These are phyloP conservation scores for Pristionchus entomophagus DNA, from an alignment of 2,888 invertebrate genomes.

Conservation along the genomic window DNA sequence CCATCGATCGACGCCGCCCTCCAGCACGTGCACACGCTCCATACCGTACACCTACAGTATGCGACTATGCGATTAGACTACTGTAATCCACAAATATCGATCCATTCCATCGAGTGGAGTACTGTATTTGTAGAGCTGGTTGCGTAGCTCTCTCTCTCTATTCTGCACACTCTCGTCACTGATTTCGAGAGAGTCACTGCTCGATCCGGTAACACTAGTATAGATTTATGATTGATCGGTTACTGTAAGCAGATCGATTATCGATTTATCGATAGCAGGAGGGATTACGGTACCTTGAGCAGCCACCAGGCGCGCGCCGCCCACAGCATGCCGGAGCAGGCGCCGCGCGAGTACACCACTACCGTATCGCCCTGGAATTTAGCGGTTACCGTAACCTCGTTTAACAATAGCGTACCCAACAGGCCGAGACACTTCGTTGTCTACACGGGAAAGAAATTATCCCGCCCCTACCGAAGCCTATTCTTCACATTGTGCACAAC, in stretches of 20 bases:
- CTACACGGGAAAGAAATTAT: no score
- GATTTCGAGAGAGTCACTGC: background rate
- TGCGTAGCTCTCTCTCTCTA: no score
- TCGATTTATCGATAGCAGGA: background rate
- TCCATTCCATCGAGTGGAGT: background rate
- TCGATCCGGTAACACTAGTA: background rate
- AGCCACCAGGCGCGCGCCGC: constrained; percentile 70
- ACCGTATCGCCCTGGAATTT: constrained; percentile 54
- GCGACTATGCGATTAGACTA: no score
- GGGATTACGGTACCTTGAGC: no score
- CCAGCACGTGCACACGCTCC: constrained; percentile 60
- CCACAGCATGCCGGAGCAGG: constrained; percentile 69
- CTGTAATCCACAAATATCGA: background rate
- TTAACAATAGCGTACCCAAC: background rate
- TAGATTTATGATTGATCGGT: no score
- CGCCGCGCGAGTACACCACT: constrained; percentile 67
- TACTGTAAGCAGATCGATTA: background rate
- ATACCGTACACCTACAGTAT: constrained; percentile 67
- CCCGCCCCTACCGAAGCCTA: no score
- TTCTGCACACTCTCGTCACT: no score
- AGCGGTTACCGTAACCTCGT: no score
- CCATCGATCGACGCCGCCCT: constrained; percentile 72
- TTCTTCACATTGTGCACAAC: no score
- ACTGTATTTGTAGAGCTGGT: background rate
- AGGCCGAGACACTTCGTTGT: no score